phyloP scores from a whole-genome alignment of 2,113 vertebrate genomes.

The Oxyruncus cristatus region DNA sequence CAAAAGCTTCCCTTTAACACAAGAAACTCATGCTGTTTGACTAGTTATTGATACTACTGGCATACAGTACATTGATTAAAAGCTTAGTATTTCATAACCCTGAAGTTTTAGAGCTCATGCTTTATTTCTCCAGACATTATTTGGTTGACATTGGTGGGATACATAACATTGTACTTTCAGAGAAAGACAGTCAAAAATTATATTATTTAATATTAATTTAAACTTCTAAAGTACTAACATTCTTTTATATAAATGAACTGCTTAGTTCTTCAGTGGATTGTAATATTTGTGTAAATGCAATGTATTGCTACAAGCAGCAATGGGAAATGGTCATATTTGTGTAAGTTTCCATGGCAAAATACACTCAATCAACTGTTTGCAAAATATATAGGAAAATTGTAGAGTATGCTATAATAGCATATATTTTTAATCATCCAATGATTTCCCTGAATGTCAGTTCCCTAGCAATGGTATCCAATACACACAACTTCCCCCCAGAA shows the following conservation, averaged over 20 bases:
- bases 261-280: background rate
- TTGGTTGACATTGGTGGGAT: constrained; percentile 1
- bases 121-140: constrained; percentile 42
- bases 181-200: constrained; percentile 40
- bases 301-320: background rate
- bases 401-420: background rate
- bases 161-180: constrained; percentile 32
- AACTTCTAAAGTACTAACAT: background rate
- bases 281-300: constrained; percentile 24
- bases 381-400: background rate
- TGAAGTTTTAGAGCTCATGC: constrained; percentile 18
- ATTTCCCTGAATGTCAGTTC: background rate
- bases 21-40: constrained; percentile 37
- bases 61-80: constrained; percentile 55
- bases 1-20: constrained; percentile 67
- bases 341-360: background rate
- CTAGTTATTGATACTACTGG: constrained; percentile 50
- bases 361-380: background rate
- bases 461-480: background rate
- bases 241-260: background rate
- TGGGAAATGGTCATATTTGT: background rate
- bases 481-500: background rate
- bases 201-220: background rate
- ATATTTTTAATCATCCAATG: background rate
- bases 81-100: constrained; percentile 61